Evolutionary conservation across 2,888 invertebrate genomes (phyloP), one percentile per base, ranked within the genome.

Genomic region (Phortica okadai): DNA sequence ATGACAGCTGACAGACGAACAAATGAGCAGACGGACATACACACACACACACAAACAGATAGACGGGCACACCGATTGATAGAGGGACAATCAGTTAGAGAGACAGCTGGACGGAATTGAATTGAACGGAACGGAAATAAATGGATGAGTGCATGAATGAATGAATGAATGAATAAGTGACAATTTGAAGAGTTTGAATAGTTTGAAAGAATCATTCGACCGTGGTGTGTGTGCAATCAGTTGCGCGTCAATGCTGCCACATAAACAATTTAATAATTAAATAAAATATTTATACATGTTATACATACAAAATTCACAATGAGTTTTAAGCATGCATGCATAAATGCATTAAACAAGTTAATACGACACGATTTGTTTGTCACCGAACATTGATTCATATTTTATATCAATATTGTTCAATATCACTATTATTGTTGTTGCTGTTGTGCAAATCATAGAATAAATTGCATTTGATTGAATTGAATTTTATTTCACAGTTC

Each of bases 261-360:
- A 86, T 77, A 83, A 83, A 81, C 81, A 83, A 85, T 78, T 85
- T 78, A 80, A 81, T 80, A 82, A 81, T 82, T 80, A 76, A 79
- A 81, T 79, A 77, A 79, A 78, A 80, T 73, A 74, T 41, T 67
- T 56, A 41, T 45, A 33, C 6, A 59, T n/a, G 14, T n/a, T 8
- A 1, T 21, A 59, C 59, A 59, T 45, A 10, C 45, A 10, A 45
- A 21, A 21, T 21, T 21, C 45, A 45, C 10, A 45, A 45, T 8
- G 6, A 10, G 10, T 8, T 45, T 8, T 10, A 45, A 45, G 45
- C 10, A 45, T 21, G 45, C 45, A 45, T 59, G 59, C 25, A n/a
- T 42, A 56, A 73, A 58, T 58, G 73, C 42, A 73, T 73, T 58
- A 73, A 66, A 73, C 59, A 73, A 73, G 62, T 59, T 59, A 45